Conservation (phyloP, 2,113 vertebrate genomes). For the Corythornis cristatus region DNA sequence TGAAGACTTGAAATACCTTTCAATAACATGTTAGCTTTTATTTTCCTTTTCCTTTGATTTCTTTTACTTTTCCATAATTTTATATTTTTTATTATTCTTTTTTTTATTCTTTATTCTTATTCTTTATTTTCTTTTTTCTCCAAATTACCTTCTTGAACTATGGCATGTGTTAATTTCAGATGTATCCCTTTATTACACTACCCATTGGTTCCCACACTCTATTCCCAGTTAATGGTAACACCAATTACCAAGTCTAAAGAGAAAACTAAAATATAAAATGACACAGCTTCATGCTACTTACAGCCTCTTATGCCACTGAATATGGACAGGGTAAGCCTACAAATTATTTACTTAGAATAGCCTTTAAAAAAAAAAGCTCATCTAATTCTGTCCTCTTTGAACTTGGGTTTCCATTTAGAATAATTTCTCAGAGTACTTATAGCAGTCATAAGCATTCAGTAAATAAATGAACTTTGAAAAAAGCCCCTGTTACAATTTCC, state of each 20-base stretch:
- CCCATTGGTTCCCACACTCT: not conserved
- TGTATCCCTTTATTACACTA: not conserved
- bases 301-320: not conserved
- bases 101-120: not conserved
- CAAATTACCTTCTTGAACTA: not conserved
- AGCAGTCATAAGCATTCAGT: not conserved
- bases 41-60: not conserved
- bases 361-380: not conserved
- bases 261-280: not conserved
- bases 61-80: not conserved
- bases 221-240: not conserved
- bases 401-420: not conserved
- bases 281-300: not conserved
- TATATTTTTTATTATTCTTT: not conserved
- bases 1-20: not conserved
- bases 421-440: not conserved
- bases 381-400: not conserved
- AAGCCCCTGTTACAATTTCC: not conserved
- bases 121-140: not conserved
- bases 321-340: not conserved
- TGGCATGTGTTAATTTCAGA: not conserved
- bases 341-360: not conserved
- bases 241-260: not conserved
- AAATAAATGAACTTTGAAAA: constrained; percentile 10
- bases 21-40: not conserved